Conservation (phyloP, 30 jellyfish, hydroid and myxozoan species). For the Aurelia sp. region DNA sequence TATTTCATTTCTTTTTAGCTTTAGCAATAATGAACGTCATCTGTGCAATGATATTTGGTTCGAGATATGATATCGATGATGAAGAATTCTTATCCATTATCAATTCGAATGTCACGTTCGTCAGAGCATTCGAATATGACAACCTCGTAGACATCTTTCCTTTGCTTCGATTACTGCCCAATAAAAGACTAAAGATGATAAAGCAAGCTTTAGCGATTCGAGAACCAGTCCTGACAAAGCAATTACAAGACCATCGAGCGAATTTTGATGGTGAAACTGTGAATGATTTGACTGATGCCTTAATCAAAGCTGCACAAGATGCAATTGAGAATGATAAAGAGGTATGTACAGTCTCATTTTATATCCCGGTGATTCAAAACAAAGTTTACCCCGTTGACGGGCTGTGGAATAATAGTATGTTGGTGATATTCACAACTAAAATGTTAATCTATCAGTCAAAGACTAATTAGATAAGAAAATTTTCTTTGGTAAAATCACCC, state of each 20-base stretch:
- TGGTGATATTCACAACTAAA: too few species aligned
- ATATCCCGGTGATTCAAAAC: too few species aligned
- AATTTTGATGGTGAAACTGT: slow-evolving; percentile 64
- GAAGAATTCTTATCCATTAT: slow-evolving; percentile 77
- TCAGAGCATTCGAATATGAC: slow-evolving; percentile 88
- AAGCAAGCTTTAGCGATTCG: slow-evolving; percentile 73
- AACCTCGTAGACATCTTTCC: slow-evolving; percentile 85
- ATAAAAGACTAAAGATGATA: slow-evolving; percentile 69
- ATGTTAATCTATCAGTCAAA: too few species aligned
- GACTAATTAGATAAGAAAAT: too few species aligned
- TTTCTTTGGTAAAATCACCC: too few species aligned
- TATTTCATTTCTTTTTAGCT: slow-evolving; percentile 31
- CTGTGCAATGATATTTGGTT: slow-evolving; percentile 86
- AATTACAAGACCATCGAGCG: slow-evolving; percentile 69
- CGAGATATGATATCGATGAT: slow-evolving; percentile 77
- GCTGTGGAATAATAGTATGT: too few species aligned
- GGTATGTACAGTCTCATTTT: too few species aligned
- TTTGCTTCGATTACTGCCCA: slow-evolving; percentile 74
- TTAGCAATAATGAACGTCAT: slow-evolving; percentile 84
- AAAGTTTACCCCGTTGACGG: too few species aligned
- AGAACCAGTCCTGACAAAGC: slow-evolving; percentile 66
- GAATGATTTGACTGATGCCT: slow-evolving; percentile 74
- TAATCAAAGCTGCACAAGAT: slow-evolving; percentile 72
- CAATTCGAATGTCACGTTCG: slow-evolving; percentile 71
- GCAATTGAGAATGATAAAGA: slow-evolving; percentile 73